Conservation (phyloP, 2,888 invertebrate genomes). For the Scrobipalpa costella region DNA sequence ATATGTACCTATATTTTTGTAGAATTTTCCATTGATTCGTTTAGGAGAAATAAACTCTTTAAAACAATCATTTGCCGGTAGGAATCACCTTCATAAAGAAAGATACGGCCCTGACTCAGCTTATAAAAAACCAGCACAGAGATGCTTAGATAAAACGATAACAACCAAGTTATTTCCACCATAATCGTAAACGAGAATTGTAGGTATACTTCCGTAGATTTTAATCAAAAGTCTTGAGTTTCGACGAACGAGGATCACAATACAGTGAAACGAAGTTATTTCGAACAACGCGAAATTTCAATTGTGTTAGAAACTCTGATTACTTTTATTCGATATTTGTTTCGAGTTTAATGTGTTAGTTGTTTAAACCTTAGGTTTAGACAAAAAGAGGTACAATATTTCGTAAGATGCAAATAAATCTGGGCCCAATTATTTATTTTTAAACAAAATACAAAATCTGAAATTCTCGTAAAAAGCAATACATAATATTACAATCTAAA, state of each 20-base stretch:
- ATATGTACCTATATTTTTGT: too few species aligned
- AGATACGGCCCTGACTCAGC: not conserved
- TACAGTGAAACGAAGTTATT: not conserved
- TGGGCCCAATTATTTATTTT: too few species aligned
- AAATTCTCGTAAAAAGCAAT: too few species aligned
- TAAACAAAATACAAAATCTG: too few species aligned
- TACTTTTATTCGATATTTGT: not conserved
- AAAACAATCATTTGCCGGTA: too few species aligned
- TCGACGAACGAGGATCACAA: not conserved
- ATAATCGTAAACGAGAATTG: not conserved
- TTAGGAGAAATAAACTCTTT: too few species aligned
- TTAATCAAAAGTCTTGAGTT: not conserved
- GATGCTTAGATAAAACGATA: not conserved
- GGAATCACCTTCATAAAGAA: not conserved
- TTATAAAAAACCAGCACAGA: not conserved
- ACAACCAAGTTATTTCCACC: not conserved
- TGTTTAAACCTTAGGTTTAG: too few species aligned
- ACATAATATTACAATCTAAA: too few species aligned
- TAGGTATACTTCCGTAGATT: not conserved
- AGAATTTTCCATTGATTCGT: too few species aligned
- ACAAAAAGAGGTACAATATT: too few species aligned
- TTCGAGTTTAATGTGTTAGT: too few species aligned
- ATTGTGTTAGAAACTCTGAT: conserved; percentile 1
- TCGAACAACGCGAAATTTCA: not conserved
- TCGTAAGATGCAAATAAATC: too few species aligned